Conservation (phyloP, 2,113 vertebrate species). For the Alethe castanea region DNA sequence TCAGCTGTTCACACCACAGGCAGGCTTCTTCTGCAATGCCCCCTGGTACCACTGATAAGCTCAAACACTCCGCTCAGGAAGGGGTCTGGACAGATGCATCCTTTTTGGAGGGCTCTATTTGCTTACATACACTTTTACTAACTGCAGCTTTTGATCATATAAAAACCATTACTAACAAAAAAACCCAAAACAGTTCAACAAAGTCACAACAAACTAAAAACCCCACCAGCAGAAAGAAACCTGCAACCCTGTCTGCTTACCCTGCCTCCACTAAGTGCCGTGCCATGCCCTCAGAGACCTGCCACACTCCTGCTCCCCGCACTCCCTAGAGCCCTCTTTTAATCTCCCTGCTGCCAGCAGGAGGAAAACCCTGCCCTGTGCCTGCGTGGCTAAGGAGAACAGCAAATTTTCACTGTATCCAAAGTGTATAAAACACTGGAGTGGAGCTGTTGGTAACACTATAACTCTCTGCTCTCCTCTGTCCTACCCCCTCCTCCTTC, state of each 20-base stretch:
- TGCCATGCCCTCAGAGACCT: neutral
- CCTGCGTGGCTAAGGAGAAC: neutral
- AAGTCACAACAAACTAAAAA: neutral
- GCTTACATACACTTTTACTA: neutral
- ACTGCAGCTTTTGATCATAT: too few relatives aligned
- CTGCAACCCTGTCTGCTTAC: neutral
- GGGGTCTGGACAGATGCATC: neutral
- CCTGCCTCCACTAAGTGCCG: neutral
- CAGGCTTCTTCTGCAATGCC: neutral
- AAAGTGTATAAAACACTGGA: fast-evolving
- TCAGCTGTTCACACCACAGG: neutral
- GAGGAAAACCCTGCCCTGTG: neutral
- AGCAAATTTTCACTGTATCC: fast-evolving
- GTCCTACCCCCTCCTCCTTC: neutral
- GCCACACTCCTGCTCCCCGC: neutral
- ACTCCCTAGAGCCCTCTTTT: neutral
- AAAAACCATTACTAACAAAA: neutral
- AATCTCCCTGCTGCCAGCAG: fast-evolving
- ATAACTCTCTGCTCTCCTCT: neutral
- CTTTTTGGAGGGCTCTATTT: neutral
- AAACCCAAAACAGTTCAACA: too few relatives aligned
- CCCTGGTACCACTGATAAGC: neutral
- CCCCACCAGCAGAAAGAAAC: too few relatives aligned
- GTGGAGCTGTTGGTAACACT: too few relatives aligned
- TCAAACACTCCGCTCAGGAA: neutral